phyloP scores from a whole-genome alignment of 2,113 vertebrate genomes.

The Panthera leo region DNA sequence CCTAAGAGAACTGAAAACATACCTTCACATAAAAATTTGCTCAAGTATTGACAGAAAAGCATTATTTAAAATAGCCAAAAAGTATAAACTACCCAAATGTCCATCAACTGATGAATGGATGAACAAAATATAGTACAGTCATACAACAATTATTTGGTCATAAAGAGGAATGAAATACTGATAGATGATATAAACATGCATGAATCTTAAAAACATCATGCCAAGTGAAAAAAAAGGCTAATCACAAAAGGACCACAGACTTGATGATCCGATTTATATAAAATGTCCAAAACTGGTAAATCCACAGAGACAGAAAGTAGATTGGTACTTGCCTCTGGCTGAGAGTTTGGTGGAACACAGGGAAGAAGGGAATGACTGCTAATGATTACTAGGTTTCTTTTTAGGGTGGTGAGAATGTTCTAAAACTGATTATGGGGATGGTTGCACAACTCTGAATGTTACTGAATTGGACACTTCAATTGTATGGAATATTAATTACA shows the following conservation, averaged over 20 bases:
- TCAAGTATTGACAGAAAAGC: background rate
- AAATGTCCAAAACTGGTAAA: background rate
- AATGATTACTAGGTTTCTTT: background rate
- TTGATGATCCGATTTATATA: background rate
- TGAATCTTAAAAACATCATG: background rate
- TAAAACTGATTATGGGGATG: background rate
- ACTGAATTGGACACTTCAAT: background rate
- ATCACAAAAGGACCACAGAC: background rate
- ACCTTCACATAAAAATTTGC: background rate
- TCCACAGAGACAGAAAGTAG: background rate
- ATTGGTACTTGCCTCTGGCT: background rate
- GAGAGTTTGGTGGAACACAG: background rate
- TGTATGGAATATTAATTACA: background rate
- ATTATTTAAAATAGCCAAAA: background rate
- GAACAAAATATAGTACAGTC: background rate
- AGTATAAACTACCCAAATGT: background rate
- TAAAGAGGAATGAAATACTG: background rate
- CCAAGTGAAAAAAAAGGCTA: background rate
- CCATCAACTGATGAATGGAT: background rate
- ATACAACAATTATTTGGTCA: background rate
- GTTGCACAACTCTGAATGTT: background rate
- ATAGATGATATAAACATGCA: background rate
- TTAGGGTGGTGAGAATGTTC: background rate
- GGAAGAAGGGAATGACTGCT: background rate
- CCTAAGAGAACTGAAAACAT: background rate